Conservation (phyloP, 1,140 invertebrate genomes). For the Rhynchophorus ferrugineus region DNA sequence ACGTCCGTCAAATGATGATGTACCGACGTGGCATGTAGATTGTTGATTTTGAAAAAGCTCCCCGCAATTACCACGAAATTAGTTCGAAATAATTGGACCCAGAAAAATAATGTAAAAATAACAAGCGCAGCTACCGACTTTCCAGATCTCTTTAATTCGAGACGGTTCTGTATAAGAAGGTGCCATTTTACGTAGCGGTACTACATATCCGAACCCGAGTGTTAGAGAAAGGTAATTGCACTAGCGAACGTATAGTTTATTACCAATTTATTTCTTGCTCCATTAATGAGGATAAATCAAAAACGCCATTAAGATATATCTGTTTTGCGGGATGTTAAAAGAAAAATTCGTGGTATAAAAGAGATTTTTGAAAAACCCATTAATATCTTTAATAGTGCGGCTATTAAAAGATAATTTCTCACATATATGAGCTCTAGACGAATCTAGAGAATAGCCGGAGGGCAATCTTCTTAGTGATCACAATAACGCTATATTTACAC, state of each 20-base stretch:
- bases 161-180: constrained; percentile 20
- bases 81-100: no score
- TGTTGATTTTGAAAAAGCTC: no score
- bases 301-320: constrained; percentile 15
- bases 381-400: background rate
- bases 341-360: background rate
- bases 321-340: constrained; percentile 2
- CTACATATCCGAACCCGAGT: constrained; percentile 17
- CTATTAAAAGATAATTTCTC: background rate
- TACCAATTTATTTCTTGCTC: constrained; percentile 23
- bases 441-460: background rate
- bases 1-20: no score
- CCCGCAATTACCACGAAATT: no score
- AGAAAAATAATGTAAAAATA: no score
- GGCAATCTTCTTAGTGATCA: background rate
- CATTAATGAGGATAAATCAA: constrained; percentile 24
- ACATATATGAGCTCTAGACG: background rate
- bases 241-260: constrained; percentile 22
- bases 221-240: constrained; percentile 24
- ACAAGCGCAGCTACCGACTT: no score
- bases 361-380: background rate
- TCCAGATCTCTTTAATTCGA: constrained; percentile 18
- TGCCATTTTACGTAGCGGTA: constrained; percentile 24
- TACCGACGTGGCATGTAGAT: no score
- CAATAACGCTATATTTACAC: background rate